Percentiles rank a stretch among this genome's conserved stretches.
Evolutionary conservation across 1,140 invertebrate species (phyloP).

Genomic region (Penaeus indicus): DNA sequence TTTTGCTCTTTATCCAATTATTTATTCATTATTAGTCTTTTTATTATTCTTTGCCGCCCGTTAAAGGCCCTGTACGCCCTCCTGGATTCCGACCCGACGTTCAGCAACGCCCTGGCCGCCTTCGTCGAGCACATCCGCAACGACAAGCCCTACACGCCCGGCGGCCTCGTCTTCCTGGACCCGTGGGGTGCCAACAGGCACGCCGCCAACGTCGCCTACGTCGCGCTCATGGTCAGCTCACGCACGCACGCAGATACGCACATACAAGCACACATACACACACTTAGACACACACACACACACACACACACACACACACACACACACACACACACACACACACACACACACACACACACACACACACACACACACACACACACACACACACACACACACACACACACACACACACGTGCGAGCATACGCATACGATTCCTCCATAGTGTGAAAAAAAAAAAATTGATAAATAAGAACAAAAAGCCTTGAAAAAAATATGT

Average conservation of each 20-base stretch:
- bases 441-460: no score
- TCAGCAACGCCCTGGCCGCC: conserved; percentile 31
- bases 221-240: conserved; percentile 68
- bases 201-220: conserved; percentile 75
- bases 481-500: no score
- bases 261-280: background rate
- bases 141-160: conserved; percentile 73
- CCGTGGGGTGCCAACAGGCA: conserved; percentile 75
- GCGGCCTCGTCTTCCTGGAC: conserved; percentile 75
- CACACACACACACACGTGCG: background rate
- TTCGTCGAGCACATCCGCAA: conserved; percentile 64
- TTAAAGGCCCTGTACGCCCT: conserved; percentile 56
- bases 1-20: no score
- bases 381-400: conserved; percentile 34
- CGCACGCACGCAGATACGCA: conserved; percentile 17
- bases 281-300: no score
- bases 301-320: no score
- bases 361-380: background rate
- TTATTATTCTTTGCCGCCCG: background rate
- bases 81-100: conserved; percentile 38
- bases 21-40: no score
- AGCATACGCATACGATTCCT: no score
- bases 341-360: no score
- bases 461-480: no score
- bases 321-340: no score